Evolutionary conservation across 2,113 vertebrate genomes (phyloP).

Genomic region (Pica pica): DNA sequence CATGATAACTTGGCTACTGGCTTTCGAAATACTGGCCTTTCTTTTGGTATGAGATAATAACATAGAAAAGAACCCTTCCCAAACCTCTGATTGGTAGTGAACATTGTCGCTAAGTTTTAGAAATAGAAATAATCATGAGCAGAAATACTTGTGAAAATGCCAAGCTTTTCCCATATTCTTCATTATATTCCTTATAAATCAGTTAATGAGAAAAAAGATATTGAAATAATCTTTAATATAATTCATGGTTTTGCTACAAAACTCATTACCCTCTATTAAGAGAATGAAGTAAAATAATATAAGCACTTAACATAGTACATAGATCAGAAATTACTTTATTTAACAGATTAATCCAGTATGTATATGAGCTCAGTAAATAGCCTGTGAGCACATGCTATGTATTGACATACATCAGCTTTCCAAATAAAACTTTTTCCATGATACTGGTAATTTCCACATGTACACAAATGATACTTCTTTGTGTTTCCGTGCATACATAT

Average conservation of each 20-base stretch:
- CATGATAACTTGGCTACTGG: neutral
- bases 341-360: neutral
- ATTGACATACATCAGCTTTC: neutral
- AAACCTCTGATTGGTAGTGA: neutral
- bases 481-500: neutral
- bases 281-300: neutral
- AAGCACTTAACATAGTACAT: neutral
- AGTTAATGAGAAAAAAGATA: neutral
- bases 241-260: neutral
- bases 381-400: accelerated
- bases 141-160: neutral
- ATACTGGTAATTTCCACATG: neutral
- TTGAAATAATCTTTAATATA: neutral
- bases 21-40: neutral
- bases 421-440: neutral
- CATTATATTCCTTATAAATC: neutral
- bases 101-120: neutral
- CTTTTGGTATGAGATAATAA: neutral
- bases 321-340: neutral
- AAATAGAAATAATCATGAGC: neutral
- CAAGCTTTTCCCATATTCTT: neutral
- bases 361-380: neutral
- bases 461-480: neutral
- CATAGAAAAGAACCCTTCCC: neutral
- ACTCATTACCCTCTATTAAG: neutral